Evolutionary conservation across 2,888 invertebrate species (phyloP), one percentile per base, ranked within the genome.

Genomic region (Buathra laborator): DNA sequence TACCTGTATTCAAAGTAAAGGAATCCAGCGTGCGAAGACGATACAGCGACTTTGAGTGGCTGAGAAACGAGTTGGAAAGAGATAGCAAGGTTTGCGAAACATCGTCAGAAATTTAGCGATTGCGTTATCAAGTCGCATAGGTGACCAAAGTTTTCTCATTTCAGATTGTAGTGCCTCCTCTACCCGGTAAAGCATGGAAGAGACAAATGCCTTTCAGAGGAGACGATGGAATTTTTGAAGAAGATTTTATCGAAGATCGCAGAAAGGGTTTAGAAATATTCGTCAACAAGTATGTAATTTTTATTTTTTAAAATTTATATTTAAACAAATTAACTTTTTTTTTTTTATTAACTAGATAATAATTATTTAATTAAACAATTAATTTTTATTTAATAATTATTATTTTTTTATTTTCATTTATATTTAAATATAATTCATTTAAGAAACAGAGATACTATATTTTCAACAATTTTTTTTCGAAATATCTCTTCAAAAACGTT

Each of bases 41-140:
- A 94, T 99, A 99, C 95, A 99, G 99, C 94, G 99, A 99, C 94
- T 99, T 99, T 94, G 99, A 99, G 95, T 99, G 99, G 99, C 95
- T 99, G 87, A 96, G 99, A 94, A 99, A 98, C 94, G 99, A 99
- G 95, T 95, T 99, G 92, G 99, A 99, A 95, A 96, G 99, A 94
- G 99, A 99, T 94, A 99, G 99, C 95, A 99, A 99, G 96, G 98
- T 98, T 76, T 56, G 19, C 9, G 24, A 71, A 78, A 19, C 14
- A 66, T 80, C 43, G 3, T 44, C 24, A 10, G 19, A 10, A 56
- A 24, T 56, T 12, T 10, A 56, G 10, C 9, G 9, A 24, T 56
- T 19, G 24, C 19, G 19, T 53, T 62, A 70, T 75, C 44, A 12
- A 46, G 71, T 53, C 16, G 59, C 70, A 53, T 79, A 16, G 77